Conservation (phyloP, 1,140 invertebrate genomes). For the Anastatus disparis region DNA sequence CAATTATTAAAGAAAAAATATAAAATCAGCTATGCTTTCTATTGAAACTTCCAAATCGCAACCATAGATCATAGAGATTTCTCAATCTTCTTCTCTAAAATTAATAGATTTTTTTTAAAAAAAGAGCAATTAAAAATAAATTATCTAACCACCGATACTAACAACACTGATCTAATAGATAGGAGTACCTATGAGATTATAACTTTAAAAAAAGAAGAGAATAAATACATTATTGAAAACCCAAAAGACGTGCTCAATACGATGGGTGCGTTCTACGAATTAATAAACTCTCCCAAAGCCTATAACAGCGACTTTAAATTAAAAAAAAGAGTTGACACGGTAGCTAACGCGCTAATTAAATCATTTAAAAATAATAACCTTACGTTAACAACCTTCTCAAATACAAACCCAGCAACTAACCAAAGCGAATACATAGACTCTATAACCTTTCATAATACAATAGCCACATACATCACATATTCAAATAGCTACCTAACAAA, state of each 20-base stretch:
- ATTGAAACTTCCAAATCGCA: background rate
- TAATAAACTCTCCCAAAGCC: background rate
- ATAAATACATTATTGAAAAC: background rate
- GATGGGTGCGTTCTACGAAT: conserved; percentile 8
- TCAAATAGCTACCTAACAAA: conserved; percentile 5
- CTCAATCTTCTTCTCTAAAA: conserved; percentile 1
- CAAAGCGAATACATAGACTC: no score
- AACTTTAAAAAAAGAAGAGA: background rate
- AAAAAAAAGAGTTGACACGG: background rate
- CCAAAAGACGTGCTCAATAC: conserved; percentile 6
- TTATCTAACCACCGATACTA: background rate
- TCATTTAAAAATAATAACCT: no score
- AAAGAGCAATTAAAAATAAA: background rate
- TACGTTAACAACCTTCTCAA: no score
- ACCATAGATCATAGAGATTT: background rate
- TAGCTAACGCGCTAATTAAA: background rate
- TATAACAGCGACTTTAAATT: no score
- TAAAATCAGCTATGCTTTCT: background rate
- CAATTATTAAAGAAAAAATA: no score
- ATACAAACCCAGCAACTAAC: no score
- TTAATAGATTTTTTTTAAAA: background rate
- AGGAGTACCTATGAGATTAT: background rate
- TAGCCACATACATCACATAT: background rate
- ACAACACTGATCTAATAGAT: background rate
- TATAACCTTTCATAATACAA: background rate